A percentile compares a stretch with the other conserved stretches of the same genome.
phyloP scores from a whole-genome alignment of 2,797 vertebrate species.

The Buceros bicornis region DNA sequence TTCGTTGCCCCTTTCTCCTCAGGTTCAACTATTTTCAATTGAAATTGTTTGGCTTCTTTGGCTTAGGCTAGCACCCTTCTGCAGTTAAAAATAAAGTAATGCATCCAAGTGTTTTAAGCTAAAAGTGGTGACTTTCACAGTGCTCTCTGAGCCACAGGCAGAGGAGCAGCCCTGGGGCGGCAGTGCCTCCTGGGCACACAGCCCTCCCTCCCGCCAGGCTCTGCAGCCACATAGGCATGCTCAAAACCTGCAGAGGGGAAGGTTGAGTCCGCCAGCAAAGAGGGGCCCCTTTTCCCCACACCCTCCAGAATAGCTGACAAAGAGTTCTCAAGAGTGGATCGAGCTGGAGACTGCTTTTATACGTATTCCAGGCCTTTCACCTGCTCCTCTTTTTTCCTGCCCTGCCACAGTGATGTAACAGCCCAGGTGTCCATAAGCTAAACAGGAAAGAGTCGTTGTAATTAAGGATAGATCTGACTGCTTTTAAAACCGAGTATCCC shows the following conservation, averaged over 20 bases:
- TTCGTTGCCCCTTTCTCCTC: neutral
- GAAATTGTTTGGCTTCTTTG: neutral
- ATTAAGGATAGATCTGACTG: neutral
- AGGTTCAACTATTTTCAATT: slow-evolving; percentile 1
- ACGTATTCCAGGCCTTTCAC: neutral
- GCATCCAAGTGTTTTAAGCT: neutral
- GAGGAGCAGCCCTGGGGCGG: neutral
- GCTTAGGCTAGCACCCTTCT: neutral
- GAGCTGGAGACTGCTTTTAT: neutral
- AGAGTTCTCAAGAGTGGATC: neutral
- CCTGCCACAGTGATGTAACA: neutral
- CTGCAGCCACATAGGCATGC: neutral
- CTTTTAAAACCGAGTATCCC: neutral
- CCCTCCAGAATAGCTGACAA: neutral
- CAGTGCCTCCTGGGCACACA: neutral
- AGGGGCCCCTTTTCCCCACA: neutral
- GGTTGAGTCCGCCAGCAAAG: neutral
- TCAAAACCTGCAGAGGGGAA: neutral
- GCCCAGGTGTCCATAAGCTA: neutral
- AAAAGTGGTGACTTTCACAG: neutral
- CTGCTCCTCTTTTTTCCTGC: neutral
- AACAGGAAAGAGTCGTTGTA: neutral
- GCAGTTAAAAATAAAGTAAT: neutral
- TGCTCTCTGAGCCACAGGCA: neutral
- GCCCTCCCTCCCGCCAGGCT: neutral